phyloP scores from a whole-genome alignment of 2,888 invertebrate genomes.

The Scaptomyza flava region DNA sequence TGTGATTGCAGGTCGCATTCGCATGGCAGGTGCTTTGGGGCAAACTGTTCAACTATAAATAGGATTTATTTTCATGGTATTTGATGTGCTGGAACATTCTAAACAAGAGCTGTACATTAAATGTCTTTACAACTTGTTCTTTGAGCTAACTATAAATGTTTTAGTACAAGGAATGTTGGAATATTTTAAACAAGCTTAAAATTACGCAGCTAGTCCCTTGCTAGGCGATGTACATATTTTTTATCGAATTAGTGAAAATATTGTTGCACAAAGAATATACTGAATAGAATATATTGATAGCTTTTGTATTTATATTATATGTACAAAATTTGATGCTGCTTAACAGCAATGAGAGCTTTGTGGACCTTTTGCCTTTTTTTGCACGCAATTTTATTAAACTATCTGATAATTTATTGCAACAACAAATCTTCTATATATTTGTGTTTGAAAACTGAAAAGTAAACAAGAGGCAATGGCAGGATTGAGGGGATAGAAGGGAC shows the following conservation, averaged over 20 bases:
- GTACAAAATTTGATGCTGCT: neutral
- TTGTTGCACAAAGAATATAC: too few species aligned
- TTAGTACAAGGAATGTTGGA: neutral
- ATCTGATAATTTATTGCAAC: slow-evolving; percentile 22
- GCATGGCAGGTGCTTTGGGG: slow-evolving; percentile 33
- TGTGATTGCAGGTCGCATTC: slow-evolving; percentile 42
- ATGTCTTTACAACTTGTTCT: neutral
- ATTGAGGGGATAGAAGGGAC: slow-evolving; percentile 4
- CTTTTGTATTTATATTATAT: neutral
- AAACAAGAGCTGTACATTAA: neutral
- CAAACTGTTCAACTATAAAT: slow-evolving; percentile 36
- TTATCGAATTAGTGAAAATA: too few species aligned
- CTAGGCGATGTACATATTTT: too few species aligned
- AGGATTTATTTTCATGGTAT: slow-evolving; percentile 28
- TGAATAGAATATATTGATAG: neutral
- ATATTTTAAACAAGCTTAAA: neutral
- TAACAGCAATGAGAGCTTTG: slow-evolving; percentile 1
- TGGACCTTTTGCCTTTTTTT: neutral
- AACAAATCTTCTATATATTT: too few species aligned
- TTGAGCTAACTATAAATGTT: neutral
- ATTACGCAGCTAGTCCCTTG: too few species aligned
- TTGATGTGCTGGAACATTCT: slow-evolving; percentile 5
- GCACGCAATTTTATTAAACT: slow-evolving; percentile 10
- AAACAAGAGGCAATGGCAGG: too few species aligned
- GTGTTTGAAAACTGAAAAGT: too few species aligned